These are phyloP conservation scores for Chaitophorus viminalis DNA, from an alignment of 2,888 invertebrate genomes.

Conservation along the genomic window DNA sequence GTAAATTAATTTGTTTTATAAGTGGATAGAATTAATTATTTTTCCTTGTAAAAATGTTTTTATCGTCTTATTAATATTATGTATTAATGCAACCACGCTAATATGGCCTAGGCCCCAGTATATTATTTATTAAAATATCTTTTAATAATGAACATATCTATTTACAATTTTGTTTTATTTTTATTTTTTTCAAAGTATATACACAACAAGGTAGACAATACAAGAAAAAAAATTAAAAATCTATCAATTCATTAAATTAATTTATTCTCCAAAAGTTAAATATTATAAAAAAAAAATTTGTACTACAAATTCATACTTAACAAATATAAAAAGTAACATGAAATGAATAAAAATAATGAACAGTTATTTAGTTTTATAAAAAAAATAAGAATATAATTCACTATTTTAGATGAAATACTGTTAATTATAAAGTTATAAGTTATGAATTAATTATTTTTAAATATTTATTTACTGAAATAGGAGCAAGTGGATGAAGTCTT, in stretches of 20 bases:
- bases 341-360: neutral
- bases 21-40: neutral
- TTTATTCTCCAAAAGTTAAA: neutral
- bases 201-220: too few species aligned
- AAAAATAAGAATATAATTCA: neutral
- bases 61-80: neutral
- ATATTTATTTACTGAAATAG: conserved; percentile 65
- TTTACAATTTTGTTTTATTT: neutral
- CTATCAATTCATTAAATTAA: neutral
- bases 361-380: neutral
- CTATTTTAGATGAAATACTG: neutral
- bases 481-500: conserved; percentile 78
- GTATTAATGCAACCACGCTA: neutral
- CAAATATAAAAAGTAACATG: neutral
- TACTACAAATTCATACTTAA: neutral
- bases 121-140: neutral
- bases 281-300: too few species aligned
- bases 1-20: neutral
- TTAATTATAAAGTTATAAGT: too few species aligned
- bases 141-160: neutral
- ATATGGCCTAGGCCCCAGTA: neutral
- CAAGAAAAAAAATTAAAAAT: neutral
- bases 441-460: neutral
- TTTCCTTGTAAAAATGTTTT: neutral
- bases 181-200: neutral